Conservation (phyloP, 2,113 vertebrate species). For the Phodopus roborovskii region DNA sequence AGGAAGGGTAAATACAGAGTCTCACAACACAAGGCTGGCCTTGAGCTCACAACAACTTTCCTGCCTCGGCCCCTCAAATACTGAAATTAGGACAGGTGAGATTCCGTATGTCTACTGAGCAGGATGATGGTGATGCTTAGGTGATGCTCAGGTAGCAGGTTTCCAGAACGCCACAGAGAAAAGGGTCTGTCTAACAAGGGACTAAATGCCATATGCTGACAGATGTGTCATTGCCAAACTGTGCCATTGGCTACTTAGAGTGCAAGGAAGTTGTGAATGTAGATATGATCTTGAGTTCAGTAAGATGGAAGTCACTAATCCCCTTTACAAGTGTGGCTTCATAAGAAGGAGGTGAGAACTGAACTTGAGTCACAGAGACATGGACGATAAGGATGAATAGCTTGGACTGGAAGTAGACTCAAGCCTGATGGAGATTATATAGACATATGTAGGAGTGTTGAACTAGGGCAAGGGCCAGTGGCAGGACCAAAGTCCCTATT, state of each 20-base stretch:
- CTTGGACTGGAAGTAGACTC: neutral
- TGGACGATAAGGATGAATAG: neutral
- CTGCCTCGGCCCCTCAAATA: neutral
- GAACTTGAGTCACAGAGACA: neutral
- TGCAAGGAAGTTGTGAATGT: neutral
- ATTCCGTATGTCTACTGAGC: neutral
- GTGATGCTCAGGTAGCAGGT: neutral
- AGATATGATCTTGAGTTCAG: neutral
- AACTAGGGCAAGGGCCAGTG: neutral
- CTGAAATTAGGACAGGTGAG: neutral
- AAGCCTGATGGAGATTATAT: neutral
- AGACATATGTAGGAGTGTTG: too few relatives aligned
- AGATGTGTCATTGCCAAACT: neutral
- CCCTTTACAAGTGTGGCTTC: neutral
- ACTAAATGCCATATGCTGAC: neutral
- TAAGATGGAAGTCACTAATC: neutral
- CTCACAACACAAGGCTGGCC: neutral
- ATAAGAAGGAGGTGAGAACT: neutral
- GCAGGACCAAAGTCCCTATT: neutral
- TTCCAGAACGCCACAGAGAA: neutral
- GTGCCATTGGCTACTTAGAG: neutral
- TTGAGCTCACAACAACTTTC: neutral
- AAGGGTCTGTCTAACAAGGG: neutral
- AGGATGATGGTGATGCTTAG: neutral
- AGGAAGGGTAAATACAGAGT: neutral